Conservation (phyloP, 2,113 vertebrate genomes). For the Mesitornis unicolor region DNA sequence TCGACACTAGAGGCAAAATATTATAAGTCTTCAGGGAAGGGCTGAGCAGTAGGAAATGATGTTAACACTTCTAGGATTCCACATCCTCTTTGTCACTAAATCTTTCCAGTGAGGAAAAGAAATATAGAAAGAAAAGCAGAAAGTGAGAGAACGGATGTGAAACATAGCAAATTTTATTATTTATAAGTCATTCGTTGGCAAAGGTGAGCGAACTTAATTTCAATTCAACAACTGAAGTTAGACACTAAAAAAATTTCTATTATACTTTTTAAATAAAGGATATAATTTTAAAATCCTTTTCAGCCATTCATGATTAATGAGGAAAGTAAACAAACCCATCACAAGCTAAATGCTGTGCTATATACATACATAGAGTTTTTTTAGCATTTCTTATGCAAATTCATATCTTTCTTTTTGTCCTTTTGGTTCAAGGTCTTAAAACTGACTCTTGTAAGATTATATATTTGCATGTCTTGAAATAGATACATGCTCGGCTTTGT, state of each 20-base stretch:
- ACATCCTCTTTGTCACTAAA: background rate
- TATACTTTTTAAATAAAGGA: background rate
- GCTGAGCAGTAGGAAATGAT: background rate
- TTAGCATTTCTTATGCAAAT: background rate
- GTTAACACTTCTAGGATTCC: background rate
- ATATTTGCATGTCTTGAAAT: background rate
- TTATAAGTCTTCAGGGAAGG: background rate
- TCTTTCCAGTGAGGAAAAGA: background rate
- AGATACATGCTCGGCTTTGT: background rate
- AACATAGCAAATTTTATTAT: background rate
- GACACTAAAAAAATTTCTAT: background rate
- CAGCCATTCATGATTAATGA: background rate
- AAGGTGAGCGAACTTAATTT: background rate
- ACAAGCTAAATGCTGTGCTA: background rate
- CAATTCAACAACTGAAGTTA: background rate
- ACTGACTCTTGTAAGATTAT: background rate
- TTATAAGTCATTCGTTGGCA: background rate
- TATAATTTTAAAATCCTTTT: too few relatives aligned
- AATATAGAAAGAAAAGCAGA: background rate
- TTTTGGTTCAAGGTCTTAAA: background rate
- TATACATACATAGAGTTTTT: fast-evolving
- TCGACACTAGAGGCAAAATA: background rate
- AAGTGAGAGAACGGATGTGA: background rate
- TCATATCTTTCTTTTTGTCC: background rate
- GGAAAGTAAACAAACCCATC: background rate